A percentile compares a stretch with the other conserved stretches of the same genome.
These are phyloP conservation scores for Nyctibius grandis DNA, from an alignment of 2,797 vertebrate species.

Conservation along the genomic window DNA sequence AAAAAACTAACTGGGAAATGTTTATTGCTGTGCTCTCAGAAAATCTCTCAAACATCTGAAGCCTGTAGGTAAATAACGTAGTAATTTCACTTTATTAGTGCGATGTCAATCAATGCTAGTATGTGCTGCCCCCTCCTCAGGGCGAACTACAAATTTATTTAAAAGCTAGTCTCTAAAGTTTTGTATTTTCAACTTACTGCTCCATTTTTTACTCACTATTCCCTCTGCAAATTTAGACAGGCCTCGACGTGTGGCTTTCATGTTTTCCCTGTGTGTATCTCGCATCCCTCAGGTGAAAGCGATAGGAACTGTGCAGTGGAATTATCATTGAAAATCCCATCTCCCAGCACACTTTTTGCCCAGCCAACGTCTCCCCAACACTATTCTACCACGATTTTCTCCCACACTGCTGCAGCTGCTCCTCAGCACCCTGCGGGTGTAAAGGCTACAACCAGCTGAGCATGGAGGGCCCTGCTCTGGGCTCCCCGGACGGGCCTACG, in stretches of 20 bases:
- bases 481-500: fast-evolving
- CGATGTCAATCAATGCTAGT: background rate
- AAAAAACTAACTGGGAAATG: background rate
- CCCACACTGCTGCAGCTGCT: background rate
- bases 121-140: background rate
- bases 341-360: background rate
- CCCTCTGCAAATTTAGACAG: background rate
- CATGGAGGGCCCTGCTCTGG: fast-evolving
- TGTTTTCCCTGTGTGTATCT: background rate
- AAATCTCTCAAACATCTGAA: background rate
- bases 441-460: background rate
- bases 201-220: background rate
- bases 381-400: background rate
- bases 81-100: background rate
- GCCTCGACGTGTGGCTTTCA: background rate
- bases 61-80: background rate
- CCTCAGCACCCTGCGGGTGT: background rate
- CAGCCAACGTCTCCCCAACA: too few species aligned
- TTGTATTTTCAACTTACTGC: background rate
- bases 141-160: background rate
- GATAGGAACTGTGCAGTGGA: background rate
- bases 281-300: background rate
- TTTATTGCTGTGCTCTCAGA: background rate
- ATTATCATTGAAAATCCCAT: background rate
- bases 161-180: background rate